Evolutionary conservation across 2,113 vertebrate species (phyloP).

Genomic region (Siniperca knerii): DNA sequence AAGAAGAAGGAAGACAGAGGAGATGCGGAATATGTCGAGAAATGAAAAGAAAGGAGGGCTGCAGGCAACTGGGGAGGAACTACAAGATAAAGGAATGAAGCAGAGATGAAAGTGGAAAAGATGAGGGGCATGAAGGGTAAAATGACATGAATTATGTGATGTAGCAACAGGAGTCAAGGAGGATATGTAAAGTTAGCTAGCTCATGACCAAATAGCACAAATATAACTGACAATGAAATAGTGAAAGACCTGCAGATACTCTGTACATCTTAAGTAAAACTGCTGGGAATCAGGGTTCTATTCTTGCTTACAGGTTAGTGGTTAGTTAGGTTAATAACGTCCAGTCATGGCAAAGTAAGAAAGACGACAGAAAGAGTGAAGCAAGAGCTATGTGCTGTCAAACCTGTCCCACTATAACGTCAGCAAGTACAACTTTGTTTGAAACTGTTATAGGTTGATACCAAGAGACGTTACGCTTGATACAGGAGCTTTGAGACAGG

Average conservation of each 20-base stretch:
- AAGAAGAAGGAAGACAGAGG: background rate
- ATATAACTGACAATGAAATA: background rate
- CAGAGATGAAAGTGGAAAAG: background rate
- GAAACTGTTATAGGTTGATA: background rate
- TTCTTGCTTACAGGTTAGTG: background rate
- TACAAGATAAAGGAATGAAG: background rate
- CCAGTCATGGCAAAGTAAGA: background rate
- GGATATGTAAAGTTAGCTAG: background rate
- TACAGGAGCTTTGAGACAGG: background rate
- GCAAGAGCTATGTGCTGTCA: too few species aligned
- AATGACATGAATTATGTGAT: background rate
- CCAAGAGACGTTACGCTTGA: background rate
- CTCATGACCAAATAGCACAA: background rate
- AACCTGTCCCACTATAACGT: too few species aligned
- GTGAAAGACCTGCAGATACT: slow-evolving; percentile 6
- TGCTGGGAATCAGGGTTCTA: background rate
- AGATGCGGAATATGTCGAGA: slow-evolving; percentile 6
- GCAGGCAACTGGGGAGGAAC: background rate
- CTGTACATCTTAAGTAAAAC: background rate
- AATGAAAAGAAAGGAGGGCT: background rate
- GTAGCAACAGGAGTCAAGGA: background rate
- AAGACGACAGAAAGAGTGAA: background rate
- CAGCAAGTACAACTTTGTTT: background rate
- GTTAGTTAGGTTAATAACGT: background rate
- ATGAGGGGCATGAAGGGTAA: background rate